Conservation (phyloP, 2,797 vertebrate genomes). For the Enteromius thamalakanensis region DNA sequence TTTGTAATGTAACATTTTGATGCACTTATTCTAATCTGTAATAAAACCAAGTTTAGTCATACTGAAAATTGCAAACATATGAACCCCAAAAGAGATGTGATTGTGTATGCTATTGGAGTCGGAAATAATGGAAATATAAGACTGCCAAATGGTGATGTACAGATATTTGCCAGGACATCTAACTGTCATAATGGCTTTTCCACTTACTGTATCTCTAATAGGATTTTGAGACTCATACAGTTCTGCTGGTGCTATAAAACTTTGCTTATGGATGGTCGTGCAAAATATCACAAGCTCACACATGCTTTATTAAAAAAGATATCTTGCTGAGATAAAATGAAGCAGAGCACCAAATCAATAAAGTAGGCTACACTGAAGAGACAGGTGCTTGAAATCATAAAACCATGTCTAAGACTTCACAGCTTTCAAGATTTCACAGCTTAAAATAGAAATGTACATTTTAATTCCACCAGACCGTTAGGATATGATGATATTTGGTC, state of each 20-base stretch:
- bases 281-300: not conserved
- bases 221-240: not conserved
- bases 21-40: not conserved
- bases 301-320: slow-evolving; percentile 1
- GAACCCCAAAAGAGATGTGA: not conserved
- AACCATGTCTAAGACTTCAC: not conserved
- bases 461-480: not conserved
- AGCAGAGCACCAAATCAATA: not conserved
- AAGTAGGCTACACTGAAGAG: not conserved
- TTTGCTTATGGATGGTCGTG: not conserved
- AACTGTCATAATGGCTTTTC: not conserved
- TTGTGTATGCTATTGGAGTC: not conserved
- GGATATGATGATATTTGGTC: too few relatives aligned
- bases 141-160: not conserved
- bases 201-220: not conserved
- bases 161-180: not conserved
- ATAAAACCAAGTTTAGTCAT: not conserved
- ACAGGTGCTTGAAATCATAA: not conserved
- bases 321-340: slow-evolving; percentile 9
- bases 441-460: not conserved
- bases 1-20: not conserved
- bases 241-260: not conserved
- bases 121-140: not conserved
- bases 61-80: slow-evolving; percentile 8
- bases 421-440: not conserved